These are phyloP conservation scores for Vespertilio murinus DNA, from an alignment of 2,797 vertebrate genomes.

Conservation along the genomic window DNA sequence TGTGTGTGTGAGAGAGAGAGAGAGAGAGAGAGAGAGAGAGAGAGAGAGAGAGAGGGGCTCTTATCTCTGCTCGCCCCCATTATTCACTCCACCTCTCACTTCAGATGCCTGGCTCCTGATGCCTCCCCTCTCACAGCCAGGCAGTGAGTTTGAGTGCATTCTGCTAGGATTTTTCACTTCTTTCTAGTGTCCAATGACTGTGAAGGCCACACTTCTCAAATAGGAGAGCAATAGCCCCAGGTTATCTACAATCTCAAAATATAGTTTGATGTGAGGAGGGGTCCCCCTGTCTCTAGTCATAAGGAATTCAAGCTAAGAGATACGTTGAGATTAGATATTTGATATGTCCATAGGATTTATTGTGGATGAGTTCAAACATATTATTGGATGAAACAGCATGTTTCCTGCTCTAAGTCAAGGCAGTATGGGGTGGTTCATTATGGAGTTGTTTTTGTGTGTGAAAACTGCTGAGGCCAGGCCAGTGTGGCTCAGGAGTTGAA, in stretches of 20 bases:
- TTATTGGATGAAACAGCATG: not conserved
- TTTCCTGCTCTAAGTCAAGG: not conserved
- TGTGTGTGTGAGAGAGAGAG: no score
- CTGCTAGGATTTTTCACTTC: not conserved
- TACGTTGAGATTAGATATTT: not conserved
- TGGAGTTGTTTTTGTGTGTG: not conserved
- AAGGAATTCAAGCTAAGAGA: not conserved
- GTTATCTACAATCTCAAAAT: not conserved
- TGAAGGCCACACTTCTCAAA: not conserved
- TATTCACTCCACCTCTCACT: not conserved
- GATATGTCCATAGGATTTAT: not conserved
- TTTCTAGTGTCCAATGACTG: not conserved
- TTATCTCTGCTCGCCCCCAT: not conserved
- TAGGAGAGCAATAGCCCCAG: not conserved
- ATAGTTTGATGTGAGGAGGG: not conserved
- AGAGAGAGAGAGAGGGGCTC: no score
- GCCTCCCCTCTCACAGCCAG: not conserved
- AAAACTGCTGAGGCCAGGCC: not conserved
- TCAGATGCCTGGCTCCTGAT: not conserved
- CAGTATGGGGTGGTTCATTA: not conserved
- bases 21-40: no score
- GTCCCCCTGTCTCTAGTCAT: not conserved
- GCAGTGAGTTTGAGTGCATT: not conserved
- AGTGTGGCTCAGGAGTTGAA: no score
- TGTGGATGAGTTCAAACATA: not conserved